Conservation (phyloP, 1,140 invertebrate genomes). For the Drosophila micromelanica region DNA sequence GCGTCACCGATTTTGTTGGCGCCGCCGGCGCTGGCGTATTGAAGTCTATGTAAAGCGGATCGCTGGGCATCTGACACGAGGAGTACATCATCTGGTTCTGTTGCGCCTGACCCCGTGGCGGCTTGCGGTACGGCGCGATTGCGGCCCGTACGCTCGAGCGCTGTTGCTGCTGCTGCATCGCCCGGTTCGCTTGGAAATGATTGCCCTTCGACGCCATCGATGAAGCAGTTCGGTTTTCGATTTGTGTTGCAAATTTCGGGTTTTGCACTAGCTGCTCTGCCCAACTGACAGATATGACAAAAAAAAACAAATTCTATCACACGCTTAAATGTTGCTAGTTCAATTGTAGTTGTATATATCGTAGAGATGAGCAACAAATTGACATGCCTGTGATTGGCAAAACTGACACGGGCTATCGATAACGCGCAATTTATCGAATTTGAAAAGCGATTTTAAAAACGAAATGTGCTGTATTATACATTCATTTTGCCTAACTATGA, state of each 20-base stretch:
- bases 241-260: not conserved
- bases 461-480: too few relatives aligned
- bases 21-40: slow-evolving; percentile 60
- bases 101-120: slow-evolving; percentile 45
- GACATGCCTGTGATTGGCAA: slow-evolving; percentile 10
- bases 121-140: slow-evolving; percentile 65
- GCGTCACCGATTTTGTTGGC: slow-evolving; percentile 2
- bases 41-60: slow-evolving; percentile 82
- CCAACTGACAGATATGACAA: slow-evolving; percentile 12
- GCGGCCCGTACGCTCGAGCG: slow-evolving; percentile 50
- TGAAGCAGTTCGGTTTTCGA: not conserved
- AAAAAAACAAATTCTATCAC: slow-evolving; percentile 24
- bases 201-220: slow-evolving; percentile 62
- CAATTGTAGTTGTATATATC: slow-evolving; percentile 22
- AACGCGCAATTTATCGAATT: not conserved
- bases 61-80: slow-evolving; percentile 81
- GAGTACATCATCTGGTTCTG: slow-evolving; percentile 53
- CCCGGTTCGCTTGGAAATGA: slow-evolving; percentile 46
- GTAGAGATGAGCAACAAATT: slow-evolving; percentile 24
- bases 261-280: not conserved
- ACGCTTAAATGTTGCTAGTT: slow-evolving; percentile 35
- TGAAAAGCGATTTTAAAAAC: not conserved
- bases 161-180: slow-evolving; percentile 52
- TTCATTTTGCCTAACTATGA: not conserved
- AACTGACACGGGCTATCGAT: not conserved